Evolutionary conservation across 2,888 invertebrate genomes (phyloP), one percentile per base, ranked within the genome.

Genomic region (Conistra vaccinii): DNA sequence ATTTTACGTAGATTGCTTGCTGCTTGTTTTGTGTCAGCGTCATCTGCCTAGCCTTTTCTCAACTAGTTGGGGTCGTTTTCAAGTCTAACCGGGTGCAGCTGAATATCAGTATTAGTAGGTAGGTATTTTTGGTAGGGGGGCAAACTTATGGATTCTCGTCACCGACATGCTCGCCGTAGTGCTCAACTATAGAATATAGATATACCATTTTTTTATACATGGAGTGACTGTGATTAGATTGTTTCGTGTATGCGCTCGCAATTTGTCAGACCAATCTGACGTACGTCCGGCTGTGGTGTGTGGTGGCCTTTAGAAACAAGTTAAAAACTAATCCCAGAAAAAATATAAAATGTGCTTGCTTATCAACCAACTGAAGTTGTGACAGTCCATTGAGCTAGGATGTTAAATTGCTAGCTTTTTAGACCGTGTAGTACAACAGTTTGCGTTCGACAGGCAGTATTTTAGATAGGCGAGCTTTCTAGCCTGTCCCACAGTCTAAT

Each of bases 401-500:
- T 53, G 58, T 39, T 26, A 3, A 45, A 58, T 14, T 53, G n/a
- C n/a, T 29, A 42, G 32, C 39, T 29, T 63, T 75, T 58, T 45
- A 58, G 20, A 26, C 48, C 53, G 20, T 74, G 55, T 80, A n/a
- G 39, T 55, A 66, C 65, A 77, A 70, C 26, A 53, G 57, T 72
- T 57, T 48, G 39, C 23, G 48, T 62, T 51, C 23, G 67, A 62
- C 57, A 57, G 62, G 29, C 51, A 39, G 20, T 78, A 48, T 63
- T 68, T 79, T 63, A 80, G 55, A 55, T 53, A 17, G 29, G 39
- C 73, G 10, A 66, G 48, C 80, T 73, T 78, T 78, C 78, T 62
- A 57, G 53, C 51, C 32, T 72, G 63, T 73, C 73, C n/a, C 53
- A 73, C 63, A 61, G 63, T 42, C 7, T 65, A 53, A 63, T 55